These are phyloP conservation scores for Tuberolachnus salignus DNA, from an alignment of 2,888 invertebrate genomes.

Conservation along the genomic window DNA sequence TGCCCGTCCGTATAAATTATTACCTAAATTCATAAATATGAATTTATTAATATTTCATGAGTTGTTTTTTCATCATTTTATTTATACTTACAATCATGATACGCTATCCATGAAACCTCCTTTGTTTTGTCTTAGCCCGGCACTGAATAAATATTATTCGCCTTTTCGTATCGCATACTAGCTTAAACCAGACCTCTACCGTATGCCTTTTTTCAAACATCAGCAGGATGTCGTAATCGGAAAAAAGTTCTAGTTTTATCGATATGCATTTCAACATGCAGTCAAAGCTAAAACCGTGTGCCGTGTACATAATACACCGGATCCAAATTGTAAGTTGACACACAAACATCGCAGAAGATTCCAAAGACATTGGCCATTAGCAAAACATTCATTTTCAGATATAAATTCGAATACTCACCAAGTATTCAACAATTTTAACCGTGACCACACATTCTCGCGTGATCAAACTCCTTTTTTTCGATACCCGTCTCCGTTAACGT, in stretches of 20 bases:
- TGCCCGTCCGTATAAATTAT: conserved; percentile 6
- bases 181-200: background rate
- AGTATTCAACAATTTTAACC: conserved; percentile 60
- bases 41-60: background rate
- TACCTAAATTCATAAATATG: conserved; percentile 3
- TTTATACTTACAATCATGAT: conserved; percentile 6
- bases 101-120: background rate
- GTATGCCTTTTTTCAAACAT: conserved; percentile 55
- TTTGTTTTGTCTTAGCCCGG: background rate
- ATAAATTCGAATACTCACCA: conserved; percentile 61
- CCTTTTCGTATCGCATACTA: conserved; percentile 2
- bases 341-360: conserved; percentile 60
- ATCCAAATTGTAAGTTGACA: conserved; percentile 61
- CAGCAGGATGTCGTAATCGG: conserved; percentile 54
- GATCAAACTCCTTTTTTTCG: conserved; percentile 61
- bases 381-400: conserved; percentile 62
- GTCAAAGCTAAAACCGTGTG: conserved; percentile 60
- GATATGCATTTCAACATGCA: conserved; percentile 57
- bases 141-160: background rate
- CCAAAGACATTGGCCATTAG: conserved; percentile 62
- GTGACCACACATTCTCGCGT: conserved; percentile 61
- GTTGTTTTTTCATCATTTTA: background rate
- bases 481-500: conserved; percentile 7
- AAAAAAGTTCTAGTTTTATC: conserved; percentile 59
- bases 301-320: conserved; percentile 59